phyloP scores from a whole-genome alignment of 2,113 vertebrate species.

The Pelmatolapia mariae region DNA sequence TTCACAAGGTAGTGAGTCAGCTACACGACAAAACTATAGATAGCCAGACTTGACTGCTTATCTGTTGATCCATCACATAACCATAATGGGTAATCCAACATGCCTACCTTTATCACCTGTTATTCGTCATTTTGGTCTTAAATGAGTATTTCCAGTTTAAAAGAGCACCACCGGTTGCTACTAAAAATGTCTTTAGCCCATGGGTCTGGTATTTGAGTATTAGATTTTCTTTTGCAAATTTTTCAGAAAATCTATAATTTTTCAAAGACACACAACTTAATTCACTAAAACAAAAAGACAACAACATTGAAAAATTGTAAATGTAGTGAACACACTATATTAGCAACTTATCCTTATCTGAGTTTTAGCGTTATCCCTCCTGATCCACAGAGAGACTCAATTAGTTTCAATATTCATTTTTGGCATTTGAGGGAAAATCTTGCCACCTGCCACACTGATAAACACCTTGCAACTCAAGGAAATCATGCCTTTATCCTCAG shows the following conservation, averaged over 20 bases:
- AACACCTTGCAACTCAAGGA: not conserved
- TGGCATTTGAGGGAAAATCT: not conserved
- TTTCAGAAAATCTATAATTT: not conserved
- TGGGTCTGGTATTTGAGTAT: not conserved
- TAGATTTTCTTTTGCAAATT: not conserved
- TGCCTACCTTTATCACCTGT: not conserved
- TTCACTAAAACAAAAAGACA: not conserved
- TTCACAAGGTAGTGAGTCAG: not conserved
- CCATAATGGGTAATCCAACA: not conserved
- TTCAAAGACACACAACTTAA: not conserved
- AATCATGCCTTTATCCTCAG: not conserved
- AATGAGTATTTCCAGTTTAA: not conserved
- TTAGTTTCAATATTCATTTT: constrained; percentile 18
- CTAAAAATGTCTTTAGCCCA: not conserved
- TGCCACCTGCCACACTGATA: not conserved
- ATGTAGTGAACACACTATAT: not conserved
- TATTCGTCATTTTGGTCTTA: not conserved
- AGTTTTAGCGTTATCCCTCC: not conserved
- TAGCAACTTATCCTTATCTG: not conserved
- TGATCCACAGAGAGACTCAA: not conserved
- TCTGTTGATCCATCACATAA: not conserved
- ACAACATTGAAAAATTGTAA: not conserved
- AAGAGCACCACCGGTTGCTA: not conserved
- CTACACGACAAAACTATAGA: not conserved
- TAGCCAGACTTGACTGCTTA: not conserved